Conservation (phyloP, 2,113 vertebrate genomes). For the Mobula hypostoma region DNA sequence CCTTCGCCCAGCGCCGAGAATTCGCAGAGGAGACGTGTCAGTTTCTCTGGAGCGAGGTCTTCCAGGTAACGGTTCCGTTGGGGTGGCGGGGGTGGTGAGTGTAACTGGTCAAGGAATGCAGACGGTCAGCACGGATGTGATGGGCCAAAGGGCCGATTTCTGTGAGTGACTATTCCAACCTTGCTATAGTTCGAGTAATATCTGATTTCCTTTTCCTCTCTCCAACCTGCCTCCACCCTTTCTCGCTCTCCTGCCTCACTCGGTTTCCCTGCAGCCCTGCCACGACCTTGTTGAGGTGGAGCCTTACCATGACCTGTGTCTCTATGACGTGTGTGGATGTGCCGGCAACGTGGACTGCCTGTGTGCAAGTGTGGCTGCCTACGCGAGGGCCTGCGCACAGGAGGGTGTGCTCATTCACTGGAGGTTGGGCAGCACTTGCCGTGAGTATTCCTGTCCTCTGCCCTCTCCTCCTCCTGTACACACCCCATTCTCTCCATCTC, state of each 20-base stretch:
- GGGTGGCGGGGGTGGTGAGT: neutral
- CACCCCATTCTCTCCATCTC: too few relatives aligned
- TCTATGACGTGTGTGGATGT: constrained; percentile 66
- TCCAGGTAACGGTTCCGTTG: constrained; percentile 62
- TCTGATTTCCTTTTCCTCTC: too few relatives aligned
- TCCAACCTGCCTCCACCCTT: neutral
- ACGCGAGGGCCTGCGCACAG: constrained; percentile 65
- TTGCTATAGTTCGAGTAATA: too few relatives aligned
- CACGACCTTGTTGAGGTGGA: constrained; percentile 70
- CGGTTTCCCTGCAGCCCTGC: constrained; percentile 56
- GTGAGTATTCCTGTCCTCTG: constrained; percentile 52
- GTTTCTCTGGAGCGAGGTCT: constrained; percentile 55
- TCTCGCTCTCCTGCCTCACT: neutral
- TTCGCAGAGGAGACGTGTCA: constrained; percentile 64
- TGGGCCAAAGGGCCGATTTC: neutral
- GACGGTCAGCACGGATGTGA: too few relatives aligned
- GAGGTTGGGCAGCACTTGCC: constrained; percentile 74
- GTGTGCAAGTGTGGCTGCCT: constrained; percentile 67
- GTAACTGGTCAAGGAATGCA: neutral
- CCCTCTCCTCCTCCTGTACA: neutral
- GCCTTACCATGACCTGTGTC: constrained; percentile 61
- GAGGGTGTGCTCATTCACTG: constrained; percentile 59
- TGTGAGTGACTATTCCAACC: too few relatives aligned
- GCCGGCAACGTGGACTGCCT: constrained; percentile 51
- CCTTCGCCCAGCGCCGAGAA: constrained; percentile 56